Conservation (phyloP, 2,888 invertebrate species). For the Amorpha juglandis region DNA sequence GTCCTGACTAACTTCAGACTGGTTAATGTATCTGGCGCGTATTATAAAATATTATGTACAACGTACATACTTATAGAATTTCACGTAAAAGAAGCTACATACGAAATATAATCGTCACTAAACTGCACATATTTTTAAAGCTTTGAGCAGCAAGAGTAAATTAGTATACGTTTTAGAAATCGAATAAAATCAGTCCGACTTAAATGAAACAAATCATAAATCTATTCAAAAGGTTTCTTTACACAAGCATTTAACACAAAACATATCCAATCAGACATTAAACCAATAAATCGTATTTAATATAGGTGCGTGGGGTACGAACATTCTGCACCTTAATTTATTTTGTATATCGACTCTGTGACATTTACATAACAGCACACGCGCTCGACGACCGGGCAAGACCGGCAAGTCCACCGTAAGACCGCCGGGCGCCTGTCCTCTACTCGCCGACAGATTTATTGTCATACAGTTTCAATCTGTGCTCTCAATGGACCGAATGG, state of each 20-base stretch:
- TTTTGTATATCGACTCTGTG: slow-evolving; percentile 19
- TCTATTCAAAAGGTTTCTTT: not conserved
- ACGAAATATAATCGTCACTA: too few species aligned
- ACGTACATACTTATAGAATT: too few species aligned
- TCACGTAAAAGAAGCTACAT: too few species aligned
- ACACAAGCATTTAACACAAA: not conserved
- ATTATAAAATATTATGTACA: too few species aligned
- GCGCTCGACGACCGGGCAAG: slow-evolving; percentile 47
- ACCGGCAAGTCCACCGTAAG: slow-evolving; percentile 59
- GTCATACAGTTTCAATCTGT: slow-evolving; percentile 28
- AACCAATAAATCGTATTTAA: not conserved
- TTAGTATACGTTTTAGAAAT: too few species aligned
- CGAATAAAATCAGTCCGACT: too few species aligned
- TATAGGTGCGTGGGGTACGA: not conserved
- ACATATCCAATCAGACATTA: not conserved
- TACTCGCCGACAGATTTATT: slow-evolving; percentile 56
- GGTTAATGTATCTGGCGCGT: too few species aligned
- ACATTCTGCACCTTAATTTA: slow-evolving; percentile 20
- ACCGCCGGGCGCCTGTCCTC: slow-evolving; percentile 63
- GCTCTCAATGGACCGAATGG: slow-evolving; percentile 25
- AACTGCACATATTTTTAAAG: too few species aligned
- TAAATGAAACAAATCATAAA: not conserved
- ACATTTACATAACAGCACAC: slow-evolving; percentile 31
- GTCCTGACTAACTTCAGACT: too few species aligned
- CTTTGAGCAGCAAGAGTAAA: too few species aligned